These are phyloP conservation scores for Lithobates pipiens DNA, from an alignment of 2,797 vertebrate species.

Conservation along the genomic window DNA sequence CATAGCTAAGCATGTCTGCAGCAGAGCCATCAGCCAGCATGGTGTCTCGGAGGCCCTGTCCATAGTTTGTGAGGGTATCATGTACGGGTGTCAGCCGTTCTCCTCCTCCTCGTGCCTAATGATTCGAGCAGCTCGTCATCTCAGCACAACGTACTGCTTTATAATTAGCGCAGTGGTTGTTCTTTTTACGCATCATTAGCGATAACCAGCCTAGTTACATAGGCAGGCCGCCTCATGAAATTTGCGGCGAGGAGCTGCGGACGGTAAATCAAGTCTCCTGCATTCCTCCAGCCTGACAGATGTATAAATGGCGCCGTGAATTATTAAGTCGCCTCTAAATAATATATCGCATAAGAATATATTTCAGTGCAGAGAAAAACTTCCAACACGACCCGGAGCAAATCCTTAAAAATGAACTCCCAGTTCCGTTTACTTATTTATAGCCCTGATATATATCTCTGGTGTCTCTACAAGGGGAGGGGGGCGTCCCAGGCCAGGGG, in stretches of 20 bases:
- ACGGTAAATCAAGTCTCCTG: background rate
- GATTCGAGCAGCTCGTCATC: background rate
- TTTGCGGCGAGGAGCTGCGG: background rate
- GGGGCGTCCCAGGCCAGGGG: background rate
- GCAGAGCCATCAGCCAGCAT: background rate
- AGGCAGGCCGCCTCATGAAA: background rate
- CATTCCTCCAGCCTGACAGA: background rate
- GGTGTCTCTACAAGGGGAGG: background rate
- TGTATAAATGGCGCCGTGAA: constrained; percentile 31
- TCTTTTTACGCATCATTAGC: background rate
- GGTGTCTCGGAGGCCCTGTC: background rate
- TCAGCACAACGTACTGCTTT: background rate
- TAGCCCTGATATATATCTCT: background rate
- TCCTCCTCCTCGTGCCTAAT: background rate
- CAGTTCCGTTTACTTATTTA: background rate
- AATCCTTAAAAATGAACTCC: constrained; percentile 5
- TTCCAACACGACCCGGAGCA: constrained; percentile 2
- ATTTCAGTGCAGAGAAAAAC: constrained; percentile 3
- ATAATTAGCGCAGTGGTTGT: background rate
- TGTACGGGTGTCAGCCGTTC: background rate
- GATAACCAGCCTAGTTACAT: background rate
- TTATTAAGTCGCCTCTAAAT: constrained; percentile 31
- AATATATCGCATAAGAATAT: constrained; percentile 25
- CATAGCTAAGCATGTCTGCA: no score
- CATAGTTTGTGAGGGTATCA: background rate